Conservation (phyloP, 1,140 invertebrate species). For the Drosophila sp. region DNA sequence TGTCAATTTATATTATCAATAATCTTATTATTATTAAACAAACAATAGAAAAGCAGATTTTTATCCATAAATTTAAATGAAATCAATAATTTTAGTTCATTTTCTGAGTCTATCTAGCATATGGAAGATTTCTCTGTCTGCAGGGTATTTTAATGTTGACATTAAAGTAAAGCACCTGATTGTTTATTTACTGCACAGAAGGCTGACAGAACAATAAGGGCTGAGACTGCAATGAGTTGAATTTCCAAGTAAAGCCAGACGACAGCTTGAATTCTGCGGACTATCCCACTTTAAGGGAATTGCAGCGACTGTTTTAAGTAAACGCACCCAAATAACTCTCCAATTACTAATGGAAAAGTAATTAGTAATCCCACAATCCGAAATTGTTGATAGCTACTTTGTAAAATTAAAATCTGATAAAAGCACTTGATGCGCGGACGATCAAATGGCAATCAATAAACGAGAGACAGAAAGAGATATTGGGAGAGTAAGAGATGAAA, state of each 20-base stretch:
- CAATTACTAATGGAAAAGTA: neutral
- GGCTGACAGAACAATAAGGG: neutral
- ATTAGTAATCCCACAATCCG: conserved; percentile 2
- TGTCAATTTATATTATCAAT: no score
- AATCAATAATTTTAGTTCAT: no score
- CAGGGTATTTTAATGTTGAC: neutral
- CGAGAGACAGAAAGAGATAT: conserved; percentile 8
- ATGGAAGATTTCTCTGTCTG: no score
- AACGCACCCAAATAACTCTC: neutral
- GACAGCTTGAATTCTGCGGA: neutral
- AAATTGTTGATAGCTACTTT: conserved; percentile 1
- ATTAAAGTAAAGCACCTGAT: no score
- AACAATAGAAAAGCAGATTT: no score
- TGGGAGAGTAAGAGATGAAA: neutral
- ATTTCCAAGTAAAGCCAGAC: neutral
- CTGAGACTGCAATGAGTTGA: neutral
- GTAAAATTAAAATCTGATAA: conserved; percentile 30
- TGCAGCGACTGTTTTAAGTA: neutral
- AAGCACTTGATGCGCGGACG: conserved; percentile 8
- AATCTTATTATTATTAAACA: no score
- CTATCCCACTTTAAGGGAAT: neutral
- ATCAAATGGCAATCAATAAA: conserved; percentile 43
- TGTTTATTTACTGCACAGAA: neutral
- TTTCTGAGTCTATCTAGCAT: no score
- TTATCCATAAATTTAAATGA: no score